Evolutionary conservation across 2,113 vertebrate species (phyloP).

Genomic region (Catagonus wagneri): DNA sequence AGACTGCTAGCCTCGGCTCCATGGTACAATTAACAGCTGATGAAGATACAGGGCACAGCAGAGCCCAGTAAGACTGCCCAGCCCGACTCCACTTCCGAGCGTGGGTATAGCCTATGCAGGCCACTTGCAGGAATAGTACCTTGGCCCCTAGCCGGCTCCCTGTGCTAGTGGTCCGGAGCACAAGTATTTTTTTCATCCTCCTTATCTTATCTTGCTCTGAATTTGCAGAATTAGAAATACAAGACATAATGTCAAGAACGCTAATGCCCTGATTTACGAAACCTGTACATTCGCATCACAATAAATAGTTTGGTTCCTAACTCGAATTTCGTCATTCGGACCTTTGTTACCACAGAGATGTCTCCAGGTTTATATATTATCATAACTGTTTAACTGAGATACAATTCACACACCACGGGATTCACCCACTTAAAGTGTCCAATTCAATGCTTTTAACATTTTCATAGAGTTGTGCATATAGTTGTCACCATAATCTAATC

Average conservation of each 20-base stretch:
- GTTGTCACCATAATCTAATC: fast-evolving
- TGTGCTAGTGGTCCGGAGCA: fast-evolving
- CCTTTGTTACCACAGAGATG: fast-evolving
- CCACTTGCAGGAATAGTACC: background rate
- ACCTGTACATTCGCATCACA: background rate
- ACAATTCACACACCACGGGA: fast-evolving
- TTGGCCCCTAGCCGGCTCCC: background rate
- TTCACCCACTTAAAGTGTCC: background rate
- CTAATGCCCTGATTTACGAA: slow-evolving; percentile 67
- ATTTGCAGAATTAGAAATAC: slow-evolving; percentile 77
- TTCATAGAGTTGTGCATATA: background rate
- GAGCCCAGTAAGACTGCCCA: fast-evolving
- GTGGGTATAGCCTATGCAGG: background rate
- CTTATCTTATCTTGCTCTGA: slow-evolving; percentile 77
- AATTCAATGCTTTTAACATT: fast-evolving
- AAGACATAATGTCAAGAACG: slow-evolving; percentile 38
- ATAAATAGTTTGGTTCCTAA: background rate
- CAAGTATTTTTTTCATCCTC: background rate
- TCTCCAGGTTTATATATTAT: background rate
- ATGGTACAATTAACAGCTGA: fast-evolving
- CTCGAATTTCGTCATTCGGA: too few relatives aligned
- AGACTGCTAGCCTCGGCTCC: fast-evolving
- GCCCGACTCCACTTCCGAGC: background rate
- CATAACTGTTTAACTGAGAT: background rate
- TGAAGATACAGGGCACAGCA: fast-evolving